Evolutionary conservation across 2,888 invertebrate genomes (phyloP).

Genomic region (Tuta absoluta): DNA sequence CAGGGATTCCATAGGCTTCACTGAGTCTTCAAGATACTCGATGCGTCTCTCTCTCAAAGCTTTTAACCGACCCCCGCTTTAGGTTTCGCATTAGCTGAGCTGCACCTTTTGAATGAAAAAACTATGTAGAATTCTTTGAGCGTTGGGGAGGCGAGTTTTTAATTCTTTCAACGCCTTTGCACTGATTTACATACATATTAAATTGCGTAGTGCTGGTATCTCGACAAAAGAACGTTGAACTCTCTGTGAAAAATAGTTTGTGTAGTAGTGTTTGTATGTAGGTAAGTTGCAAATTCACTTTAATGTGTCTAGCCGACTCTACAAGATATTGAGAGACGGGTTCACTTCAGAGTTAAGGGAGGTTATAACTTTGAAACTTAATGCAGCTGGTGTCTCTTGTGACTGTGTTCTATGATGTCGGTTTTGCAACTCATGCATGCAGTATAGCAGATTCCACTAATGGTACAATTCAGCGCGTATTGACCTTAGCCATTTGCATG

Average conservation of each 20-base stretch:
- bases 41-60: constrained; percentile 25
- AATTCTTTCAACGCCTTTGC: constrained; percentile 15
- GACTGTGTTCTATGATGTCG: not conserved
- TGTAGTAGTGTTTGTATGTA: not conserved
- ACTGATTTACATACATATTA: constrained; percentile 24
- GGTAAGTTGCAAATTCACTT: not conserved
- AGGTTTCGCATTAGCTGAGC: not conserved
- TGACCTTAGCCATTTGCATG: constrained; percentile 4
- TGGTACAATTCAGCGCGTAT: constrained; percentile 1
- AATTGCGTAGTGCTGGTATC: not conserved
- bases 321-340: constrained; percentile 5
- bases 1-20: constrained; percentile 35
- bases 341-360: constrained; percentile 3
- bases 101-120: not conserved
- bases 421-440: not conserved
- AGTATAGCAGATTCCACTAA: not conserved
- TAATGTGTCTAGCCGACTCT: not conserved
- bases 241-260: constrained; percentile 7
- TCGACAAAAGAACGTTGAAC: not conserved
- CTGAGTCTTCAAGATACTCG: constrained; percentile 32
- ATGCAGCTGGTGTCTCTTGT: constrained; percentile 7
- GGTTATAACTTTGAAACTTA: constrained; percentile 7
- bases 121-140: constrained; percentile 12
- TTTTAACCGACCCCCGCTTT: constrained; percentile 9
- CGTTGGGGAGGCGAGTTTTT: not conserved